phyloP scores from a whole-genome alignment of 2,888 invertebrate species.

The Pteria penguin region DNA sequence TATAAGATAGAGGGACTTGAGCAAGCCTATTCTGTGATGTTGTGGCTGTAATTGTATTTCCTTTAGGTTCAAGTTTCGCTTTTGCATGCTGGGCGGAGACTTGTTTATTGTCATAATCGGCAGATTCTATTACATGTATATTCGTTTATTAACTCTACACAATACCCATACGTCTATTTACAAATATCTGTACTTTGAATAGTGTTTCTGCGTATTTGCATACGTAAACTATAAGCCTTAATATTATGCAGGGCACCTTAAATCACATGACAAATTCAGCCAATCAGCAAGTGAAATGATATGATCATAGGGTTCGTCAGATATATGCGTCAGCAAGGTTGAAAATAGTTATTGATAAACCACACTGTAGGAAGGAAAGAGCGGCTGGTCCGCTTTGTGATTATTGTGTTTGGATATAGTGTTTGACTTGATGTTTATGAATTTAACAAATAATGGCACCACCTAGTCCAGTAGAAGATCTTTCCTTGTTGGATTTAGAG shows the following conservation, averaged over 20 bases:
- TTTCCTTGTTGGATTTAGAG: constrained; percentile 71
- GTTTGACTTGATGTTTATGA: constrained; percentile 47
- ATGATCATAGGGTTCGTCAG: neutral
- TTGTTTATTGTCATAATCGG: too few relatives aligned
- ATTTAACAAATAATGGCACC: constrained; percentile 61
- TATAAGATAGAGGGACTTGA: too few relatives aligned
- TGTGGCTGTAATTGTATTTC: too few relatives aligned
- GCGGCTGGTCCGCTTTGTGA: constrained; percentile 69
- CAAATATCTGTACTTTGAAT: too few relatives aligned
- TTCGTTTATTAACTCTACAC: too few relatives aligned
- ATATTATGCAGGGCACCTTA: neutral
- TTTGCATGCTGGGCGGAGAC: too few relatives aligned
- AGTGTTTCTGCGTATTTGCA: too few relatives aligned
- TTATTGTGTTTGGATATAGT: constrained; percentile 28
- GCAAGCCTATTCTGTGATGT: too few relatives aligned
- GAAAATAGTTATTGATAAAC: constrained; percentile 10
- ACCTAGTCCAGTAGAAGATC: constrained; percentile 72
- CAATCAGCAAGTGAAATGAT: neutral
- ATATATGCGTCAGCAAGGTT: constrained; percentile 17
- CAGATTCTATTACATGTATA: too few relatives aligned
- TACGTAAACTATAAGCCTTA: too few relatives aligned
- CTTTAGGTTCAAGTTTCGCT: too few relatives aligned
- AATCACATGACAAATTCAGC: neutral
- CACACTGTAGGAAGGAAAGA: constrained; percentile 14
- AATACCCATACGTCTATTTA: too few relatives aligned